A percentile compares a stretch with the other conserved stretches of the same genome.
Conservation (phyloP, 2,113 vertebrate species). For the Rallus limicola region DNA sequence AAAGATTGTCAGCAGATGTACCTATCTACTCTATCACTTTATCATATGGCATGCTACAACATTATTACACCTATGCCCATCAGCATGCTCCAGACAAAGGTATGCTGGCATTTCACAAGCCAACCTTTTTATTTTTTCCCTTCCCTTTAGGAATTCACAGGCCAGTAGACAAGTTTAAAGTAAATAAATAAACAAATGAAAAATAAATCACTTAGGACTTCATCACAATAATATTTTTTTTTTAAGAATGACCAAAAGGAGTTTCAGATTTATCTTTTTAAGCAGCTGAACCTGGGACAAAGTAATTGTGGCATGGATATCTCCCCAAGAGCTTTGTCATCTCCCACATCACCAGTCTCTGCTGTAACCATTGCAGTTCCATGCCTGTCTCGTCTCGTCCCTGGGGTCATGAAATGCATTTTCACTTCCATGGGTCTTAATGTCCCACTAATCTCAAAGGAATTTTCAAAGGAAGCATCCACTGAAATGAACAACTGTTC, state of each 20-base stretch:
- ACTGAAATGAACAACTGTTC: neutral
- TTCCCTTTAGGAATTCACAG: neutral
- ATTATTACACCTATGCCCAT: neutral
- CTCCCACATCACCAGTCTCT: neutral
- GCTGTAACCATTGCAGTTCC: neutral
- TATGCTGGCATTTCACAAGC: neutral
- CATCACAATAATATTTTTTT: neutral
- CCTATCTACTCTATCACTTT: neutral
- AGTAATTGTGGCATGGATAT: neutral
- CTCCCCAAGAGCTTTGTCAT: neutral
- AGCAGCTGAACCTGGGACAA: neutral
- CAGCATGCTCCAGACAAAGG: neutral
- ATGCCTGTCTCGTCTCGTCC: neutral
- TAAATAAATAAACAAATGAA: neutral
- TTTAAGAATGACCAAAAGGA: neutral
- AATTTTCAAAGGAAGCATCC: neutral
- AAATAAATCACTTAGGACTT: neutral
- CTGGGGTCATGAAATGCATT: neutral
- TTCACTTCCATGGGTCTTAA: neutral
- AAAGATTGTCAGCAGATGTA: slow-evolving; percentile 47
- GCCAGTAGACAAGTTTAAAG: neutral
- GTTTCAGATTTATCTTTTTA: neutral
- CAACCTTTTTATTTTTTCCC: too few species aligned
- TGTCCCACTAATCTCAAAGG: neutral
- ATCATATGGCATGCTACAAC: neutral